A percentile compares a stretch with the other conserved stretches of the same genome.
These are phyloP conservation scores for Caenorhabditis brenneri DNA, from an alignment of 1,140 invertebrate genomes.

Conservation along the genomic window DNA sequence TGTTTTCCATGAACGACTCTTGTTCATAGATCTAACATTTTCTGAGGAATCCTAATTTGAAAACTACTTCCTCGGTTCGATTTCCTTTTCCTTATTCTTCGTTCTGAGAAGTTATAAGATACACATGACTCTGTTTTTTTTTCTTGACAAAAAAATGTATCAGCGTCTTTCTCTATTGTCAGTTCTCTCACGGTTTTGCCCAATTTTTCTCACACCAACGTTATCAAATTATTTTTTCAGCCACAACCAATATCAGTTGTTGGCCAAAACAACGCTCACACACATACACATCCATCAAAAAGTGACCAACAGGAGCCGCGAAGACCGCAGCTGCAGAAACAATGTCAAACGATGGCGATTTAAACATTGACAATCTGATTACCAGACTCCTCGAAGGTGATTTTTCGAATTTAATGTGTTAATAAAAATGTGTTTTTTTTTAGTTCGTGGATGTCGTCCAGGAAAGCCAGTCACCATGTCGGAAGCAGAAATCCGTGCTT, in stretches of 20 bases:
- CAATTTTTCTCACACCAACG: not conserved
- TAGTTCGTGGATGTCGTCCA: conserved; percentile 74
- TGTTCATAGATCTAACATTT: no score
- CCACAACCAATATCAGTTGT: conserved; percentile 7
- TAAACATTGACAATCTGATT: conserved; percentile 93
- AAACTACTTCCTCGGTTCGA: not conserved
- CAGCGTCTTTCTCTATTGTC: not conserved
- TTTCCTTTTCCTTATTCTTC: not conserved
- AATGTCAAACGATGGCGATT: conserved; percentile 81
- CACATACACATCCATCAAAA: not conserved
- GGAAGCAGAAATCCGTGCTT: conserved; percentile 73
- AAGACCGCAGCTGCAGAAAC: conserved; percentile 10
- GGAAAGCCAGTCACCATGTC: conserved; percentile 75
- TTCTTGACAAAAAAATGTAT: not conserved
- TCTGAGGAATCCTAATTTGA: no score
- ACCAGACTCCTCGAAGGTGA: conserved; percentile 92
- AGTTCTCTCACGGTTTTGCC: not conserved
- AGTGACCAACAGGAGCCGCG: conserved; percentile 17
- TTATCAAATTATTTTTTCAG: not conserved
- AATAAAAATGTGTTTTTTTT: no score
- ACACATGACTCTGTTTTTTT: not conserved
- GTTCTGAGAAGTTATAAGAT: not conserved
- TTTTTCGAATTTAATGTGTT: no score
- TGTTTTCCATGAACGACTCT: no score
- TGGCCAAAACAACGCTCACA: not conserved